These are phyloP conservation scores for Sericinus montela DNA, from an alignment of 2,888 invertebrate species.

Conservation along the genomic window DNA sequence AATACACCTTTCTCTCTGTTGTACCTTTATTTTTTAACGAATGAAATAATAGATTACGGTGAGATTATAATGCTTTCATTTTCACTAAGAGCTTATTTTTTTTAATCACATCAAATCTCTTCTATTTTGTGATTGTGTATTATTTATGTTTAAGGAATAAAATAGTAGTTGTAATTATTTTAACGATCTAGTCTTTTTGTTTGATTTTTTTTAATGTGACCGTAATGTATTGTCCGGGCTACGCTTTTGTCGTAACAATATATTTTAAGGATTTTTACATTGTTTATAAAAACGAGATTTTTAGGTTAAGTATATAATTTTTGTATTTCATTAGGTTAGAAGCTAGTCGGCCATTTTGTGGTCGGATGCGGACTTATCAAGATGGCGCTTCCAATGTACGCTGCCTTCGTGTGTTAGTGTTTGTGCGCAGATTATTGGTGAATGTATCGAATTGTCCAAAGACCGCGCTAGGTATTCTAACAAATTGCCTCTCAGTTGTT, in stretches of 20 bases:
- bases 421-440: background rate
- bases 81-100: background rate
- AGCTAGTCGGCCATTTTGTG: constrained; percentile 5
- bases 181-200: constrained; percentile 68
- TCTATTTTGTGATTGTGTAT: constrained; percentile 33
- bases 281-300: constrained; percentile 32
- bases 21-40: background rate
- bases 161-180: constrained; percentile 40
- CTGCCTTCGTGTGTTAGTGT: background rate
- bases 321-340: constrained; percentile 1
- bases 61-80: constrained; percentile 1
- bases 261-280: constrained; percentile 27
- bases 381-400: constrained; percentile 5
- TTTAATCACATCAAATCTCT: constrained; percentile 14
- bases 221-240: constrained; percentile 56
- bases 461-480: background rate
- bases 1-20: background rate
- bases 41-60: background rate
- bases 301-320: constrained; percentile 17
- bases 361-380: background rate
- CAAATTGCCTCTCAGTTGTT: background rate
- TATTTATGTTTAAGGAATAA: constrained; percentile 34
- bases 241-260: constrained; percentile 32
- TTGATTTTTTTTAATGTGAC: constrained; percentile 48
- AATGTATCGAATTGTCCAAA: constrained; percentile 3